These are phyloP conservation scores for Aspidiotus destructor DNA, from an alignment of 2,888 invertebrate genomes.

Conservation along the genomic window DNA sequence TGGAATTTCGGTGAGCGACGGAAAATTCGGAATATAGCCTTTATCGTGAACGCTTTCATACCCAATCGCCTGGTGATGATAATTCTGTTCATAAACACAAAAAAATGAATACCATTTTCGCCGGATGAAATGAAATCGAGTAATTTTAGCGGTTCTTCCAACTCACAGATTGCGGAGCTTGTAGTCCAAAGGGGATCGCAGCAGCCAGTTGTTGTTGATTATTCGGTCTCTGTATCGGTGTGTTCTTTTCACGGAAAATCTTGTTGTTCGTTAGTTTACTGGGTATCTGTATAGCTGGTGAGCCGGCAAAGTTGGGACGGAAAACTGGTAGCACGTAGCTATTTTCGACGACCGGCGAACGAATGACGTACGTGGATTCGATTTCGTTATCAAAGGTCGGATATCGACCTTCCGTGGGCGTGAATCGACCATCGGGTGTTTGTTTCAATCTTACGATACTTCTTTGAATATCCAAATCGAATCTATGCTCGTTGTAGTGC, in stretches of 20 bases:
- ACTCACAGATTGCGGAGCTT: background rate
- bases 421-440: conserved; percentile 47
- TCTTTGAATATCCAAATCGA: conserved; percentile 38
- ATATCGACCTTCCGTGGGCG: conserved; percentile 41
- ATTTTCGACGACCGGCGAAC: conserved; percentile 40
- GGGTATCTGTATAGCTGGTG: conserved; percentile 13
- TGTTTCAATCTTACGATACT: conserved; percentile 40
- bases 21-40: conserved; percentile 31
- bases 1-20: conserved; percentile 35
- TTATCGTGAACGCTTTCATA: conserved; percentile 13
- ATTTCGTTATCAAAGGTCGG: conserved; percentile 43
- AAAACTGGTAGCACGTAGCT: conserved; percentile 36
- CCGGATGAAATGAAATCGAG: background rate
- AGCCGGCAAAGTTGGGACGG: conserved; percentile 32
- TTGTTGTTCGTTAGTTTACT: conserved; percentile 19
- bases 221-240: background rate
- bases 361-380: conserved; percentile 52
- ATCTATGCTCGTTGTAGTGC: conserved; percentile 39
- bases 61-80: conserved; percentile 14
- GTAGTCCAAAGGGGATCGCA: background rate
- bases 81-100: conserved; percentile 9
- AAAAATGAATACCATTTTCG: conserved; percentile 18
- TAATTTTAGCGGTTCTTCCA: too few relatives aligned
- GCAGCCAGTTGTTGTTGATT: conserved; percentile 1
- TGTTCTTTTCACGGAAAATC: conserved; percentile 9